Percentiles rank a stretch among this genome's conserved stretches.
Evolutionary conservation across 2,888 invertebrate genomes (phyloP).

Genomic region (Habroteleia sp.): DNA sequence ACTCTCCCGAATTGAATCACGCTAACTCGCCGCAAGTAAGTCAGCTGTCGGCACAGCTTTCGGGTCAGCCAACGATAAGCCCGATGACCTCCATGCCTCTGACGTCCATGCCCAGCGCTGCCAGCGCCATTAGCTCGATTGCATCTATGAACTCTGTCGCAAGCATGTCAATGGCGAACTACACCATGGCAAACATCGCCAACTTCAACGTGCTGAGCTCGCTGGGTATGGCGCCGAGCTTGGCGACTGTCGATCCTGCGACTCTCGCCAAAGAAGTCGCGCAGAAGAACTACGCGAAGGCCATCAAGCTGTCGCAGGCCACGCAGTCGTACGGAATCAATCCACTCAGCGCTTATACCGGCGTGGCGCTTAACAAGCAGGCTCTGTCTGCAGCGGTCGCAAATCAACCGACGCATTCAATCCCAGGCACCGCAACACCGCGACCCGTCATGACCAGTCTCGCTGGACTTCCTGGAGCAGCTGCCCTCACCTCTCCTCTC

Average conservation of each 20-base stretch:
- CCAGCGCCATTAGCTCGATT: constrained; percentile 69
- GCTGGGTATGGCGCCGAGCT: constrained; percentile 66
- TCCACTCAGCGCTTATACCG: constrained; percentile 86
- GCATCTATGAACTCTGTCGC: constrained; percentile 65
- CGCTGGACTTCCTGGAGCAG: constrained; percentile 72
- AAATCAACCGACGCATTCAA: constrained; percentile 72
- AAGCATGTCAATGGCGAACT: constrained; percentile 70
- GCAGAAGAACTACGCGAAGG: constrained; percentile 91
- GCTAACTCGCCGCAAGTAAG: constrained; percentile 70
- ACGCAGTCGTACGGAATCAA: constrained; percentile 75
- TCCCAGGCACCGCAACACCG: constrained; percentile 70
- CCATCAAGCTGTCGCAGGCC: constrained; percentile 84
- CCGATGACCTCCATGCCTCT: constrained; percentile 76
- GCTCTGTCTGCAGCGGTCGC: constrained; percentile 77
- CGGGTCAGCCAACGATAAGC: constrained; percentile 69
- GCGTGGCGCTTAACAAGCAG: constrained; percentile 87
- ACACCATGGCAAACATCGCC: constrained; percentile 75
- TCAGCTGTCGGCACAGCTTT: constrained; percentile 56
- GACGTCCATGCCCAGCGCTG: constrained; percentile 70
- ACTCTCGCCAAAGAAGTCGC: constrained; percentile 90
- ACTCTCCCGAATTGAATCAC: constrained; percentile 80
- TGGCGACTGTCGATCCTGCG: constrained; percentile 82
- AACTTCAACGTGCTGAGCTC: constrained; percentile 73
- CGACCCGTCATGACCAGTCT: constrained; percentile 70
- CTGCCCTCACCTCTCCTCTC: constrained; percentile 71